Base-by-base conservation (phyloP, 2,888 invertebrate species). In the Calameuta pallipes region DNA sequence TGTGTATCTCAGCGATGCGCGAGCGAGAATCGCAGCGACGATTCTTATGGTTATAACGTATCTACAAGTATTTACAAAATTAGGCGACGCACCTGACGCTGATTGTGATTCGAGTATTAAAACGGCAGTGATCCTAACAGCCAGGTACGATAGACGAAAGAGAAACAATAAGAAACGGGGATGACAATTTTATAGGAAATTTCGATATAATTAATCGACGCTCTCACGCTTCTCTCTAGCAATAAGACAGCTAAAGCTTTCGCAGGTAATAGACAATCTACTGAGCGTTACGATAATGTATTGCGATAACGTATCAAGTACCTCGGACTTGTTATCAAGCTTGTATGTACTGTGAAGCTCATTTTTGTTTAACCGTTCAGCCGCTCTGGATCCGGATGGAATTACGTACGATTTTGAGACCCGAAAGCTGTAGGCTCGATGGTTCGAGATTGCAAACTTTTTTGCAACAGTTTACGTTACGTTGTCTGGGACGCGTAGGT, bases 361-460 rank as follows among this genome's bases (percentile, higher is more conserved):
- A 23, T 2, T 41, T 41, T 41, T 23, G 6, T 23, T 41, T 23
- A 41, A 23, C 9, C 23, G 6, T 41, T 56, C 41, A 56, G 23
- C 41, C 41, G 23, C 9, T 56, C 41, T 6, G 23, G 41, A 41
- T 15, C 6, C 6, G 41, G 41, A 41, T 15, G 15, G 23, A 70
- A 11, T 11, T 33, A 3, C 31, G 70, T 30, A 12, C 13, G 35
- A 74, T 35, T 36, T 35, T 35, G 11, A 74, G 15, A 0, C 74
- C 23, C 74, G n/a, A 74, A 41, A 74, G 74, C 74, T 36, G 31
- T 11, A 31, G 70, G 79, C 84, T 78, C 82, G 85, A 85, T 84
- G 85, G 84, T 82, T 83, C 85, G 85, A 86, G 86, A 85, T 85
- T 83, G 80, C 85, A 76, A 79, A 79, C 81, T 33, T 70, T 11